Conservation (phyloP, 2,113 vertebrate genomes). For the Myotis davidii region DNA sequence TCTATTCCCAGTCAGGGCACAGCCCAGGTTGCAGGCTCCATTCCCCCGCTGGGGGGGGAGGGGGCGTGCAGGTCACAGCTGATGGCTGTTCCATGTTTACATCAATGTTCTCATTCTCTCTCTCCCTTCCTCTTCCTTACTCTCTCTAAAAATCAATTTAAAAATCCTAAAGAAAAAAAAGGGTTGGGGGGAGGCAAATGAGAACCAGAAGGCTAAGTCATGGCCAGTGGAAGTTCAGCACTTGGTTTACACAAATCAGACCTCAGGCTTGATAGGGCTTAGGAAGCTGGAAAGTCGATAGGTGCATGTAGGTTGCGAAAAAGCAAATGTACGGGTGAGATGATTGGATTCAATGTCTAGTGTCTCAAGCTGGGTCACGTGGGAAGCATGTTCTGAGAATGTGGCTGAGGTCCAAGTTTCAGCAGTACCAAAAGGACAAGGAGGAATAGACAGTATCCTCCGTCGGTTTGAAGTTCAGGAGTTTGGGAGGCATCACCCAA, state of each 20-base stretch:
- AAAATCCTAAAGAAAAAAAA: too few species aligned
- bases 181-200: neutral
- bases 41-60: too few species aligned
- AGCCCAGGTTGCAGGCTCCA: too few species aligned
- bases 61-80: too few species aligned
- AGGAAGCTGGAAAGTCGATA: neutral
- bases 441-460: neutral
- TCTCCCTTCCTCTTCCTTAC: too few species aligned
- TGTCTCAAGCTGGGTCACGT: neutral
- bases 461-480: constrained; percentile 1
- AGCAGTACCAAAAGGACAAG: neutral
- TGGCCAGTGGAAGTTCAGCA: neutral
- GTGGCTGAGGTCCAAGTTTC: neutral
- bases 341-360: neutral
- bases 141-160: too few species aligned
- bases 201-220: neutral
- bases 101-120: too few species aligned
- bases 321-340: neutral
- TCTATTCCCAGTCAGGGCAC: too few species aligned
- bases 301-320: neutral
- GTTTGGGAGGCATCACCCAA: neutral
- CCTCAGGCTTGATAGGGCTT: neutral
- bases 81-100: neutral
- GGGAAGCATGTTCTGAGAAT: constrained; percentile 4
- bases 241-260: neutral